These are phyloP conservation scores for Hypselothyrea guttata DNA, from an alignment of 2,888 invertebrate genomes.

Conservation along the genomic window DNA sequence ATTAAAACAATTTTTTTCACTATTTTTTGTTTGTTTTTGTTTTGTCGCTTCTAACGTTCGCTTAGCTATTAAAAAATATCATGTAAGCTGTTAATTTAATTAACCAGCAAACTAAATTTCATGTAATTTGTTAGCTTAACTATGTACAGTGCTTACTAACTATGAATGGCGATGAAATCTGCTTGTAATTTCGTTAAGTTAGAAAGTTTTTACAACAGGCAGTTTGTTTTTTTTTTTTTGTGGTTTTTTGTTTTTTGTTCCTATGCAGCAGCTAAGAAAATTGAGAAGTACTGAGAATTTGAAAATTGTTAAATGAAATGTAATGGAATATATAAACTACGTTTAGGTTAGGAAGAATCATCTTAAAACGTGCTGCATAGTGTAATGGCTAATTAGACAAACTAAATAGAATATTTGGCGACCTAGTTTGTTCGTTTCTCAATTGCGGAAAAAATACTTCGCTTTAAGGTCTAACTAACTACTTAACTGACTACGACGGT, in stretches of 20 bases:
- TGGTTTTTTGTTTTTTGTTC: neutral
- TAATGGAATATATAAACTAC: too few species aligned
- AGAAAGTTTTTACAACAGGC: conserved; percentile 3
- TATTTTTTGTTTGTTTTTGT: neutral
- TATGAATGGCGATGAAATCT: conserved; percentile 53
- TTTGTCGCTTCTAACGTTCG: neutral
- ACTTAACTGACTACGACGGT: conserved; percentile 16
- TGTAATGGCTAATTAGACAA: conserved; percentile 4
- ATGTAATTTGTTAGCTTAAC: conserved; percentile 22
- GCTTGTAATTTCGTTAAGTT: conserved; percentile 10
- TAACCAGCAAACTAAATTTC: conserved; percentile 22
- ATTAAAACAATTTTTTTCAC: neutral
- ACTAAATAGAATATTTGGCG: conserved; percentile 24
- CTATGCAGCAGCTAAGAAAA: too few species aligned
- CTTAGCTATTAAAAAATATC: conserved; percentile 14
- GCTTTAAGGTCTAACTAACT: conserved; percentile 15
- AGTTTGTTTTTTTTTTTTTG: conserved; percentile 3
- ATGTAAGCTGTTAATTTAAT: conserved; percentile 30
- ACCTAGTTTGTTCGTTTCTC: conserved; percentile 27
- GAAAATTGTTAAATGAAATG: conserved; percentile 1
- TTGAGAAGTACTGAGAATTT: too few species aligned
- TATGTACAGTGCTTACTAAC: conserved; percentile 41
- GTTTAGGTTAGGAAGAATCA: too few species aligned
- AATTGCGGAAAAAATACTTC: conserved; percentile 37
- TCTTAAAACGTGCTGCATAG: too few species aligned